These are phyloP conservation scores for Abscondita cerata DNA, from an alignment of 2,888 invertebrate species.

Conservation along the genomic window DNA sequence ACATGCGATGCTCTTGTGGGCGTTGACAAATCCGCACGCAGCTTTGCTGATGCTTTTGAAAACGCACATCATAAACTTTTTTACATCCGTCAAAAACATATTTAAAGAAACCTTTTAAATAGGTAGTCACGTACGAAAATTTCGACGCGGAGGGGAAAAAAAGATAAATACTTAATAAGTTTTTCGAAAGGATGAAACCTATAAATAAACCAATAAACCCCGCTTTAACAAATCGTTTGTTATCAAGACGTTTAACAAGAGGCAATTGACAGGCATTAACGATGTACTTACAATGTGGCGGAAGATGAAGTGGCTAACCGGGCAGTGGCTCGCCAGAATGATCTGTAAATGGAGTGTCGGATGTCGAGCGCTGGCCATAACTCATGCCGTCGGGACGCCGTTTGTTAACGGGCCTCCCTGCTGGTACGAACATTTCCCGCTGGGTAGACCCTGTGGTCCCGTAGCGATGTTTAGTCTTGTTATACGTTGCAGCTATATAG, in stretches of 20 bases:
- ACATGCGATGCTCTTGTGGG: slow-evolving; percentile 57
- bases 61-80: slow-evolving; percentile 40
- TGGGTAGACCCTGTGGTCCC: slow-evolving; percentile 51
- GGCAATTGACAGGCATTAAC: slow-evolving; percentile 55
- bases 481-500: slow-evolving; percentile 38
- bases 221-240: slow-evolving; percentile 54
- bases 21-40: slow-evolving; percentile 59
- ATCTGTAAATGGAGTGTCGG: slow-evolving; percentile 67
- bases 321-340: slow-evolving; percentile 60
- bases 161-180: not conserved
- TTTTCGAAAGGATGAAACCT: slow-evolving; percentile 20
- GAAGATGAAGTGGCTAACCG: slow-evolving; percentile 48
- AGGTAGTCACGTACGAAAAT: slow-evolving; percentile 6
- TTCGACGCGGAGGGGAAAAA: not conserved
- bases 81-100: slow-evolving; percentile 22
- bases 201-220: slow-evolving; percentile 54
- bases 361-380: slow-evolving; percentile 61
- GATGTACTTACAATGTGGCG: slow-evolving; percentile 48
- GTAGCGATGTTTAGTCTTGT: slow-evolving; percentile 51
- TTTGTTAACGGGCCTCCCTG: slow-evolving; percentile 52
- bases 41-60: slow-evolving; percentile 32
- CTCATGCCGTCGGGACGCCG: slow-evolving; percentile 59
- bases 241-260: slow-evolving; percentile 56
- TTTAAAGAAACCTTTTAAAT: slow-evolving; percentile 10
- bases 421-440: slow-evolving; percentile 51